Percentiles rank a stretch among this genome's conserved stretches.
phyloP scores from a whole-genome alignment of 1,140 invertebrate genomes.

The Lasaia peninsularis region DNA sequence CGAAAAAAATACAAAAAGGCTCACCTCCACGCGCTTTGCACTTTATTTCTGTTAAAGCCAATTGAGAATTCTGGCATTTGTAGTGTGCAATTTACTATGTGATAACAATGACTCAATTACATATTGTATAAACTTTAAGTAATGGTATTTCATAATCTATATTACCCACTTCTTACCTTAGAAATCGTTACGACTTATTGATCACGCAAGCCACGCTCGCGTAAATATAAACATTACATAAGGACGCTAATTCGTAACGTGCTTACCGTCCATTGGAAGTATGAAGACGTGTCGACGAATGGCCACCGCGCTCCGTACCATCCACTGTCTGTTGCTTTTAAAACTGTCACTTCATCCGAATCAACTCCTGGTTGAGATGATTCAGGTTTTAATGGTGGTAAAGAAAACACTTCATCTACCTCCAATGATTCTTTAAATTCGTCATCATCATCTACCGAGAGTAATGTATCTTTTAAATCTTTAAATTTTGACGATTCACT shows the following conservation, averaged over 20 bases:
- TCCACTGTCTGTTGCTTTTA: conserved; percentile 48
- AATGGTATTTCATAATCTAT: conserved; percentile 33
- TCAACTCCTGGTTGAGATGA: conserved; percentile 31
- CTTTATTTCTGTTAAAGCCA: neutral
- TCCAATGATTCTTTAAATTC: conserved; percentile 68
- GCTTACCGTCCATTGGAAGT: conserved; percentile 82
- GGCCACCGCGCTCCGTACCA: conserved; percentile 77
- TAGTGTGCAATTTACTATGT: conserved; percentile 2
- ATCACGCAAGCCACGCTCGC: conserved; percentile 35
- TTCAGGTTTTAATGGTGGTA: conserved; percentile 56
- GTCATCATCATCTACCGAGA: conserved; percentile 67
- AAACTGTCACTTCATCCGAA: conserved; percentile 66
- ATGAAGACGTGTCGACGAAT: conserved; percentile 80
- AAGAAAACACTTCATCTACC: conserved; percentile 67
- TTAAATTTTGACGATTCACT: conserved; percentile 46
- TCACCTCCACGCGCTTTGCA: neutral
- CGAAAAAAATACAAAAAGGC: too few species aligned
- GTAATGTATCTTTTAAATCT: conserved; percentile 59
- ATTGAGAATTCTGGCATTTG: neutral
- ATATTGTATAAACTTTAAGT: conserved; percentile 16
- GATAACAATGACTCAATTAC: conserved; percentile 13
- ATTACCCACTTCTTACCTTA: conserved; percentile 29
- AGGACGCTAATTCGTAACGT: conserved; percentile 27
- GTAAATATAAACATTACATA: conserved; percentile 42
- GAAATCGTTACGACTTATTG: conserved; percentile 29